These are phyloP conservation scores for Vombatus ursinus DNA, from an alignment of 2,113 vertebrate species.

Conservation along the genomic window DNA sequence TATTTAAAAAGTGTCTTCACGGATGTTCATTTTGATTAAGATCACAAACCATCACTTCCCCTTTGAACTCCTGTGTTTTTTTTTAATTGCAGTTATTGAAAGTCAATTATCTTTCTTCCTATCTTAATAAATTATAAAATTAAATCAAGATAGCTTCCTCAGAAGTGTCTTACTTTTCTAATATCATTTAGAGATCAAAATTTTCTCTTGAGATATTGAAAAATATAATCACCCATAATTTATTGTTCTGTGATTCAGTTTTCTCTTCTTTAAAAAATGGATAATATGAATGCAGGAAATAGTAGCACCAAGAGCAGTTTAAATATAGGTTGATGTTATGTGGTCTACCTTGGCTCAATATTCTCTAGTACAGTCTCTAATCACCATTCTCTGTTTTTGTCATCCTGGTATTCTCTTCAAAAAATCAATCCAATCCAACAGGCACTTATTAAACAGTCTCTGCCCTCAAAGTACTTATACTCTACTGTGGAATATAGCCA, in stretches of 20 bases:
- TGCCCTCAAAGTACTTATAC: background rate
- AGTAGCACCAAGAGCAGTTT: background rate
- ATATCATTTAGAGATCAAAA: conserved; percentile 22
- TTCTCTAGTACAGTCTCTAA: background rate
- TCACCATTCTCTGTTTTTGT: background rate
- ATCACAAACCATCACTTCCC: conserved; percentile 67
- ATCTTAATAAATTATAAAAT: conserved; percentile 65
- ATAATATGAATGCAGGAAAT: conserved; percentile 17
- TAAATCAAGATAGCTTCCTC: conserved; percentile 57
- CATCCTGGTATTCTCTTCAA: background rate
- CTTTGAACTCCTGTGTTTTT: conserved; percentile 58
- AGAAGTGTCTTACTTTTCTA: conserved; percentile 56
- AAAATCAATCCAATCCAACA: background rate
- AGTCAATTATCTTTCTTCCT: conserved; percentile 58
- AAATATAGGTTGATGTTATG: conserved; percentile 37
- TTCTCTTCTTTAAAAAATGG: conserved; percentile 57
- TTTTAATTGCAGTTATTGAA: conserved; percentile 28
- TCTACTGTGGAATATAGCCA: background rate
- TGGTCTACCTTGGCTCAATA: conserved; percentile 40
- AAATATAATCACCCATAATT: conserved; percentile 44
- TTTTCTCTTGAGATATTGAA: conserved; percentile 41
- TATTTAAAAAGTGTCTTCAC: conserved; percentile 82
- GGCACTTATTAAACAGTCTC: background rate
- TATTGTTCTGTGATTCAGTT: conserved; percentile 36
- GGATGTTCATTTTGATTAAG: conserved; percentile 81